Evolutionary conservation across 2,888 invertebrate genomes (phyloP), one percentile per base, ranked within the genome.

Genomic region (Conops quadrifasciatus): DNA sequence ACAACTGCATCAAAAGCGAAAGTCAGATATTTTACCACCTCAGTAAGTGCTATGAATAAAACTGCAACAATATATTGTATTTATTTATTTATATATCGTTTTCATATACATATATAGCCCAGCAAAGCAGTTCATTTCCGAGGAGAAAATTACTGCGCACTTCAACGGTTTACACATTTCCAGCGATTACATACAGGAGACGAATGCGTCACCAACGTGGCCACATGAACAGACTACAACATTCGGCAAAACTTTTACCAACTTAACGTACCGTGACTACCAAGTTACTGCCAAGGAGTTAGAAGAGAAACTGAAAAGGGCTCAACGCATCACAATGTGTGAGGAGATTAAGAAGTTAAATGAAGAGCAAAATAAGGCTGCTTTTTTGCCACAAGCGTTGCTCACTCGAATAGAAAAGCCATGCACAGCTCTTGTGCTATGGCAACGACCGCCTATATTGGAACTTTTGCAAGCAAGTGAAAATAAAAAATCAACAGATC

Each of bases 121-220:
- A 60, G 81, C 88, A 9, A 94, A 94, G 81, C 93, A 93, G 81
- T 88, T 91, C 53, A 93, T 94, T 75, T 93, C 93, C 0, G 94
- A 94, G 82, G 94, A 94, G 80, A 93, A 92, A 83, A 94, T 94
- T 91, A 91, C 93, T 0, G 93, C 92, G 28, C 93, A 94, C 80
- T 89, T 94, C 75, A 91, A 89, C 76, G 89, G 91, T 49, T 87
- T 94, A 45, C 93, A 93, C 80, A 93, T 94, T 76, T 90, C 90
- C 0, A 85, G 88, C 21, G 87, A 88, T 70, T 84, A 78, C 49
- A 80, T 79, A 36, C 75, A 79, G 16, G 72, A 75, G 43, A 78
- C 71, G 2, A 59, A 69, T 53, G 19, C 60, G 5, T 62, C 47
- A 49, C 26, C 28, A 7, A 47, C 13, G 45, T 76, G 75, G 59